Evolutionary conservation across 2,113 vertebrate genomes (phyloP).

Genomic region (Odocoileus hemionus): DNA sequence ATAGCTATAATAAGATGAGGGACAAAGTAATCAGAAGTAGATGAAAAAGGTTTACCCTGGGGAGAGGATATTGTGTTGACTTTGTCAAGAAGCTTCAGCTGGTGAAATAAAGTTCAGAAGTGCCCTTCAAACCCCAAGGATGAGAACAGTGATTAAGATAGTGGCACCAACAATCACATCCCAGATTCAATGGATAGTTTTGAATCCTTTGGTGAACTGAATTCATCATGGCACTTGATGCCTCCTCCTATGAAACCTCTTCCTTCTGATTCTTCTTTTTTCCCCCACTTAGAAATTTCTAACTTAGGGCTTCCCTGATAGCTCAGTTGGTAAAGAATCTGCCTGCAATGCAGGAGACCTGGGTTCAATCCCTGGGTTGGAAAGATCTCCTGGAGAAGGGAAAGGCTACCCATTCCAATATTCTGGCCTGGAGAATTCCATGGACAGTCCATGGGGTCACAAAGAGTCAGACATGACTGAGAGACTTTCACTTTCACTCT

Average conservation of each 20-base stretch:
- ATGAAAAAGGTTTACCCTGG: not conserved
- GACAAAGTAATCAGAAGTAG: not conserved
- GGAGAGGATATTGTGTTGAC: too few species aligned
- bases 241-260: not conserved
- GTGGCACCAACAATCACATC: not conserved
- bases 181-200: fast-evolving
- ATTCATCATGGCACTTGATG: not conserved
- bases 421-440: not conserved
- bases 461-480: not conserved
- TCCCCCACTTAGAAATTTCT: not conserved
- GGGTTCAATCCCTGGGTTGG: not conserved
- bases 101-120: not conserved
- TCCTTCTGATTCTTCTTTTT: not conserved
- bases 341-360: not conserved
- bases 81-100: not conserved
- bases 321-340: not conserved
- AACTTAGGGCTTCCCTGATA: not conserved
- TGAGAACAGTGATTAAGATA: not conserved
- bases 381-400: not conserved
- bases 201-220: not conserved
- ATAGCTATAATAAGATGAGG: not conserved
- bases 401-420: not conserved
- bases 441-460: not conserved
- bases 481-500: not conserved
- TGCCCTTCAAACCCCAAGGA: not conserved